phyloP scores from a whole-genome alignment of 2,888 invertebrate genomes.

The Phasia obesa region DNA sequence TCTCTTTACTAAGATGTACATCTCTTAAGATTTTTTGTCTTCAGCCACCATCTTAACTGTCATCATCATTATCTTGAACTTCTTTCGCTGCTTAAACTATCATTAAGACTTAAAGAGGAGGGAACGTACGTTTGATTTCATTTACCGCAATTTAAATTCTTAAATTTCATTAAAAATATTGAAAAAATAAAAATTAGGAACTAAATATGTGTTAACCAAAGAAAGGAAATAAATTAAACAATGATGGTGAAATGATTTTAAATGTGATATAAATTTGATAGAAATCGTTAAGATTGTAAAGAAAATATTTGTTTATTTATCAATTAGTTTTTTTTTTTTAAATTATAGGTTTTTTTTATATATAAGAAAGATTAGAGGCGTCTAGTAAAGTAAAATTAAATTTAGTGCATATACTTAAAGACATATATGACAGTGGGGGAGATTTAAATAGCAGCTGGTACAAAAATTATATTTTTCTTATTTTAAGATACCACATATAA shows the following conservation, averaged over 20 bases:
- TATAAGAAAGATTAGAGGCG: constrained; percentile 69
- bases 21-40: constrained; percentile 40
- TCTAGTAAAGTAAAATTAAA: constrained; percentile 28
- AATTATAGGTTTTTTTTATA: constrained; percentile 23
- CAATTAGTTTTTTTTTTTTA: neutral
- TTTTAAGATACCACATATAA: too few species aligned
- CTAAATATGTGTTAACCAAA: constrained; percentile 47
- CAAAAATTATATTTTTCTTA: too few species aligned
- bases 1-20: constrained; percentile 24
- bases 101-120: constrained; percentile 33
- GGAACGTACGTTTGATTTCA: constrained; percentile 32
- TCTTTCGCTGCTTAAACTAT: constrained; percentile 22
- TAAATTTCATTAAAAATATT: constrained; percentile 49
- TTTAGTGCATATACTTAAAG: neutral
- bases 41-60: neutral
- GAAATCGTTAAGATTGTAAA: constrained; percentile 16
- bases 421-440: neutral
- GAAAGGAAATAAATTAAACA: constrained; percentile 49
- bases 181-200: constrained; percentile 38
- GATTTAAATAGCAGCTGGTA: constrained; percentile 13
- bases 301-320: constrained; percentile 21
- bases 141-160: constrained; percentile 62
- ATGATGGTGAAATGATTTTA: neutral
- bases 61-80: constrained; percentile 8
- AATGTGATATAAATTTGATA: constrained; percentile 29